These are phyloP conservation scores for Phylloscopus trochiloides DNA, from an alignment of 2,113 vertebrate species.

Conservation along the genomic window DNA sequence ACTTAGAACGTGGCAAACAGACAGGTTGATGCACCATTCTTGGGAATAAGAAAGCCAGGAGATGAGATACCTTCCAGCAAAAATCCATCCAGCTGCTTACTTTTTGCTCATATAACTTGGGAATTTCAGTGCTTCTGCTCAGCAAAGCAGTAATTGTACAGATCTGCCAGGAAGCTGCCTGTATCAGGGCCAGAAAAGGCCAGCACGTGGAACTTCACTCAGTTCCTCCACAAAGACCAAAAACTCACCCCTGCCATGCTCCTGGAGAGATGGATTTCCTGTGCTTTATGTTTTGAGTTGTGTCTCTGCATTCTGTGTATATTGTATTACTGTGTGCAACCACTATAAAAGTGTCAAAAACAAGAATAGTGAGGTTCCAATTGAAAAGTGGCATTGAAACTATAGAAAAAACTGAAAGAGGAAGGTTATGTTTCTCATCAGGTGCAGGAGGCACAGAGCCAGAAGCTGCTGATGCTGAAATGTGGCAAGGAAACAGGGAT, in stretches of 20 bases:
- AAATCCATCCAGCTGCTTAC: background rate
- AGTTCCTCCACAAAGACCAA: background rate
- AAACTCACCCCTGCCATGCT: background rate
- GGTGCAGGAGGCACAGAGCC: background rate
- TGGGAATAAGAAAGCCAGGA: background rate
- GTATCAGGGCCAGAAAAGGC: background rate
- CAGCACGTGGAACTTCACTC: accelerated
- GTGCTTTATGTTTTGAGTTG: background rate
- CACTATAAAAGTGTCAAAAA: background rate
- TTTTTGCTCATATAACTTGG: background rate
- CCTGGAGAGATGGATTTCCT: background rate
- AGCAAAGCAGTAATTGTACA: background rate
- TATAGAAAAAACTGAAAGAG: background rate
- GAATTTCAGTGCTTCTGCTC: background rate
- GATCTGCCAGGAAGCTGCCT: background rate
- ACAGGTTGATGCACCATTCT: background rate
- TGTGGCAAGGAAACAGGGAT: background rate
- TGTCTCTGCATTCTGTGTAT: background rate
- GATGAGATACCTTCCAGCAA: background rate
- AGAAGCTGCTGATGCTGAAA: background rate
- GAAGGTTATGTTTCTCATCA: background rate
- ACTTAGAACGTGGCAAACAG: background rate
- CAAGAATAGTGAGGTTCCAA: background rate
- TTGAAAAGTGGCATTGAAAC: background rate
- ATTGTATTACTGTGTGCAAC: background rate